phyloP scores from a whole-genome alignment of 2,888 invertebrate species.

The Stenurella melanura region DNA sequence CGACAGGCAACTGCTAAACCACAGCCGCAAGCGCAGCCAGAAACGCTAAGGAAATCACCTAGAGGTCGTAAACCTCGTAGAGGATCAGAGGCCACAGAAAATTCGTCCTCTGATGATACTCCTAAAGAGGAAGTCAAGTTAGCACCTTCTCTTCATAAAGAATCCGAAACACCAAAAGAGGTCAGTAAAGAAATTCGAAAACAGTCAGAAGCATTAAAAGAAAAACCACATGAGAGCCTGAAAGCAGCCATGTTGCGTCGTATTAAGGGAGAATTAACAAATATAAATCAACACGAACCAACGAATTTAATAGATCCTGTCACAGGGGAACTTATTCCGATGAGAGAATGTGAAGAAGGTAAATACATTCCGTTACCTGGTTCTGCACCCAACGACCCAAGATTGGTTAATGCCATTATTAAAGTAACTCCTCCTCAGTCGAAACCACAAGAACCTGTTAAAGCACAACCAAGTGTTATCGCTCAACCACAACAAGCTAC shows the following conservation, averaged over 20 bases:
- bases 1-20: conserved; percentile 71
- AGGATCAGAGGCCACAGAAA: conserved; percentile 80
- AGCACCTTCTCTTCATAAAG: conserved; percentile 47
- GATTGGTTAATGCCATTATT: conserved; percentile 41
- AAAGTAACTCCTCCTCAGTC: conserved; percentile 38
- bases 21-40: conserved; percentile 57
- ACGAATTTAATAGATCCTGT: conserved; percentile 84
- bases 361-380: conserved; percentile 78
- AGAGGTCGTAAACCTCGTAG: conserved; percentile 80
- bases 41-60: conserved; percentile 77
- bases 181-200: conserved; percentile 55
- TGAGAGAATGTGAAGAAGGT: conserved; percentile 83
- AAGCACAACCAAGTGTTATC: conserved; percentile 52
- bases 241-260: conserved; percentile 71
- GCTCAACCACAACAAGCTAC: conserved; percentile 56
- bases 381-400: conserved; percentile 59
- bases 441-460: conserved; percentile 35
- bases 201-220: conserved; percentile 57
- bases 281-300: conserved; percentile 75
- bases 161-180: conserved; percentile 51
- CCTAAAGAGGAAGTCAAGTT: conserved; percentile 56
- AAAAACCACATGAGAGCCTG: conserved; percentile 69
- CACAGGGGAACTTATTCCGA: conserved; percentile 82
- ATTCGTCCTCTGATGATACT: conserved; percentile 79
- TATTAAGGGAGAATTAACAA: conserved; percentile 68